Base-by-base conservation (phyloP, 2,888 invertebrate genomes). In the Leptinotarsa tumamoca region DNA sequence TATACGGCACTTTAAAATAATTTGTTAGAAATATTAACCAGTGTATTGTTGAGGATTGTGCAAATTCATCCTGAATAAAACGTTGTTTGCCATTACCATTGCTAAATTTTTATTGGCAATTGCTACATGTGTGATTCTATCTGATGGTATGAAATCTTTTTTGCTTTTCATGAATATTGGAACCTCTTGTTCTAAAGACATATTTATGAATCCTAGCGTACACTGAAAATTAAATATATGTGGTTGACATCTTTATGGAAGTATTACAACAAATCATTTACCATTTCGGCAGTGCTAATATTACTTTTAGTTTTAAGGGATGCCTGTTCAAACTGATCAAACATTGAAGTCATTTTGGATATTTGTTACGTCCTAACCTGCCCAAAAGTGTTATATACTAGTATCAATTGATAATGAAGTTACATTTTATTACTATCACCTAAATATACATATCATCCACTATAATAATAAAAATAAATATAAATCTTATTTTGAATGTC, bases 131-230 rank as follows among this genome's bases (percentile, higher is more conserved):
- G 94, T 93, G 79, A 98, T 94, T 77, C 93, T 91, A 82, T 94
- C 94, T 0, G 94, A 92, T 1, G 97, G 95, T 76, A 93, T 92
- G 80, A 96, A 93, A 83, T 94, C 93, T 88, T 96, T 94, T 87
- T 93, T 94, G 80, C 95, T 93, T 87, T 95, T 97, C 51, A 92
- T 93, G 87, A 98, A 97, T 87, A 98, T 96, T 13, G 96, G 96
- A 21, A 92, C 90, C 80, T 95, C 95, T 83, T 94, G 93, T 83
- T 93, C 92, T 23, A 93, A 85, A 75, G 90, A 90, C 90, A 91
- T 91, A 82, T 91, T 90, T 58, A 92, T 90, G 80, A 90, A 91
- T 21, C 91, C 91, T 75, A 90, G 86, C 4, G 90, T 89, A 80
- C 88, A 89, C 86, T 87, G 80, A 73, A 80, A 81, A 71, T 21